A percentile compares a stretch with the other conserved stretches of the same genome.
Evolutionary conservation across 2,113 vertebrate species (phyloP).

Genomic region (Rattus rattus): DNA sequence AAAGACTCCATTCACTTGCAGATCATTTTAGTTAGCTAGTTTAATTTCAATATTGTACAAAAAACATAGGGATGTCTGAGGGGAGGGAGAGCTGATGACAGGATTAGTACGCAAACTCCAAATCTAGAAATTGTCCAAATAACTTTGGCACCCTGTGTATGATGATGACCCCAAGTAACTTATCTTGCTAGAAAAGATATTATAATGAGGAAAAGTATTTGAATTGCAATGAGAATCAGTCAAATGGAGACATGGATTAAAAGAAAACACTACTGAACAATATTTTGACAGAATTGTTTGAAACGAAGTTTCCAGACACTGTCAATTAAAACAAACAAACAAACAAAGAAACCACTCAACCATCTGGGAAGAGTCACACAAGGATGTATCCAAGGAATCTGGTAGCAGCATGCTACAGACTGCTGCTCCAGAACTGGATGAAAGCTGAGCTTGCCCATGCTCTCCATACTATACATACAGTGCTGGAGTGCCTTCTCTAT

Average conservation of each 20-base stretch:
- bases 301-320: background rate
- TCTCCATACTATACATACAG: background rate
- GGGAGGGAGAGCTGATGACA: too few relatives aligned
- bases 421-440: background rate
- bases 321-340: background rate
- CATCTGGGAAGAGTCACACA: background rate
- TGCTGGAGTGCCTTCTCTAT: background rate
- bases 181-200: background rate
- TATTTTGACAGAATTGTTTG: background rate
- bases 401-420: background rate
- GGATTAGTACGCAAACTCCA: background rate
- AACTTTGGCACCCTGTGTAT: background rate
- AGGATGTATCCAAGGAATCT: background rate
- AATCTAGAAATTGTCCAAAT: background rate
- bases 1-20: background rate
- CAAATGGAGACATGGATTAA: background rate
- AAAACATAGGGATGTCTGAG: background rate
- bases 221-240: background rate
- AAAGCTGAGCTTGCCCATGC: background rate
- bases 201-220: background rate
- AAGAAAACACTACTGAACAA: background rate
- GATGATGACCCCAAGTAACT: background rate
- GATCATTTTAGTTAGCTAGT: background rate
- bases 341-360: background rate
- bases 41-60: background rate